Percentiles rank a stretch among this genome's conserved stretches.
Conservation (phyloP, 2,888 invertebrate species). For the Bombyx huttoni region DNA sequence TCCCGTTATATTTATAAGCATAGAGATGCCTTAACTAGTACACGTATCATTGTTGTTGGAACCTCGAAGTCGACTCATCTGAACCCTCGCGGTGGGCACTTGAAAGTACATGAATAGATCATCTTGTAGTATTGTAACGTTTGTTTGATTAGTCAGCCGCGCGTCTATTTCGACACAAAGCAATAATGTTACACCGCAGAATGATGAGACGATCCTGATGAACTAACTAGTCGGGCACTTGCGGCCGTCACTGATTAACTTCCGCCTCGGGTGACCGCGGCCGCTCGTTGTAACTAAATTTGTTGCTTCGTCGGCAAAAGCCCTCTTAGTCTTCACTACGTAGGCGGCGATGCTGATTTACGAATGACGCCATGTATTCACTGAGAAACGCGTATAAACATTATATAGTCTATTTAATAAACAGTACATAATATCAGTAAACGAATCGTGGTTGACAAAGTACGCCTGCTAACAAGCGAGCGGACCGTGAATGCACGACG, state of each 20-base stretch:
- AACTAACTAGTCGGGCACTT: not conserved
- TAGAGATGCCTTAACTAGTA: not conserved
- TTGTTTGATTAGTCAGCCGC: not conserved
- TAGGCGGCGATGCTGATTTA: too few species aligned
- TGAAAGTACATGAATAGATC: not conserved
- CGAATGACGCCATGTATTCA: too few species aligned
- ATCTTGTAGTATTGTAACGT: not conserved
- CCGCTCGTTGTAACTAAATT: too few species aligned
- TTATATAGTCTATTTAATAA: too few species aligned
- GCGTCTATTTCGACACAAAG: not conserved
- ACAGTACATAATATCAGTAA: too few species aligned
- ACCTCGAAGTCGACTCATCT: not conserved
- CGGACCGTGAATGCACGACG: not conserved
- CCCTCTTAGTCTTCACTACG: too few species aligned
- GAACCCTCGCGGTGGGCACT: constrained; percentile 6
- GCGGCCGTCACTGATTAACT: not conserved
- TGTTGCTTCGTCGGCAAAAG: too few species aligned
- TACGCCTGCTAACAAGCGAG: too few species aligned
- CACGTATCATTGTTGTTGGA: not conserved
- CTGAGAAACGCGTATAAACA: too few species aligned
- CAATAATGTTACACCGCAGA: not conserved
- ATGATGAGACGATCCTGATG: not conserved
- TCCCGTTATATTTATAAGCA: not conserved
- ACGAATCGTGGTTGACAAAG: too few species aligned
- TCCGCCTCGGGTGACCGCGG: too few species aligned